Base-by-base conservation (phyloP, 2,113 vertebrate genomes). In the Nettapus auritus region DNA sequence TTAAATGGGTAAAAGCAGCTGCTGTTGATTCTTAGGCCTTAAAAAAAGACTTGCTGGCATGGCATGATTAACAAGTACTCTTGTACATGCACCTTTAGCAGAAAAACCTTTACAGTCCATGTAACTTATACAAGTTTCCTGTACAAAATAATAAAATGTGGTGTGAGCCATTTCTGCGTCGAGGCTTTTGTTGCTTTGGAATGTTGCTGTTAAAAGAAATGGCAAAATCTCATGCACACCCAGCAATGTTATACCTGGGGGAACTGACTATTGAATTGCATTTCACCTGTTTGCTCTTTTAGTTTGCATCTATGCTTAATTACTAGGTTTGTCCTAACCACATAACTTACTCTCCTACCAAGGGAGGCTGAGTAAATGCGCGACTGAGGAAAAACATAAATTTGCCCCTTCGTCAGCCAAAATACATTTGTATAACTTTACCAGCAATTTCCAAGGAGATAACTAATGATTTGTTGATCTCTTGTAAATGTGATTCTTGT, bases 131-230 rank as follows among this genome's bases (percentile, higher is more conserved):
- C 13, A 16, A 48, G 29, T 57, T 90, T 70, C 38, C 40, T 16
- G 8, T 82, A 70, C 62, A 79, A 57, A 90, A 78, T 73, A 62
- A 87, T 94, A 11, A n/a, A 38, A 60, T 5, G 0, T 10, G 33
- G 73, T 28, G 4, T 53, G 44, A 84, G 86, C 66, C 2, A 2
- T 89, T 85, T 73, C 74, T 73, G 50, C 9, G 5, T 31, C 17
- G 40, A 92, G 68, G 80, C 73, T 50, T 90, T 79, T 73, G 55
- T 57, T 85, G 74, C 28, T 93, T 64, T 92, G 74, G 88, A 94
- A 63, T 0, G 2, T 84, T 81, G 69, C 73, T 70, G 67, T 38
- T 55, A 60, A 75, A 83, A 90, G 52, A 63, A 96, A 48, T 2
- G 1, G 74, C 83, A 86, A 64, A 48, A 53, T 48, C 84, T 84